Conservation (phyloP, 2,797 vertebrate genomes). For the Fratercula arctica region DNA sequence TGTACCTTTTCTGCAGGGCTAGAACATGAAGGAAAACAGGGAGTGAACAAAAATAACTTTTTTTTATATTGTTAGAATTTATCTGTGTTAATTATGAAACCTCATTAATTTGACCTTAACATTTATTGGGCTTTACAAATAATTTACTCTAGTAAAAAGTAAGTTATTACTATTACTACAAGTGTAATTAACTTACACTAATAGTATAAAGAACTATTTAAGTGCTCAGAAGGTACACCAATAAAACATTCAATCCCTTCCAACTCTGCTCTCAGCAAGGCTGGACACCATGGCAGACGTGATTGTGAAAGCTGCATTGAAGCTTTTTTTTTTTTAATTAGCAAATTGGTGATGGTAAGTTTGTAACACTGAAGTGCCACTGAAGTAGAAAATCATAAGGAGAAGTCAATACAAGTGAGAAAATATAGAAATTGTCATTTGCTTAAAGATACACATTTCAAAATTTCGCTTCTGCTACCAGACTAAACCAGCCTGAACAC, state of each 20-base stretch:
- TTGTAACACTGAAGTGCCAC: background rate
- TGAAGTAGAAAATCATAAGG: background rate
- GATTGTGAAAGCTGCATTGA: background rate
- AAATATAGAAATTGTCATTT: background rate
- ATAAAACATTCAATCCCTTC: background rate
- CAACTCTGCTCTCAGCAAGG: background rate
- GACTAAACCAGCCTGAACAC: background rate
- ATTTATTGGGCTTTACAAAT: background rate
- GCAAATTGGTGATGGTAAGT: background rate
- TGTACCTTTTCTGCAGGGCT: background rate
- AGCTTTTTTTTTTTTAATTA: background rate
- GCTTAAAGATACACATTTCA: background rate
- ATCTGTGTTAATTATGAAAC: background rate
- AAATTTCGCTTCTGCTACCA: background rate
- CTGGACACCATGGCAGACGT: background rate
- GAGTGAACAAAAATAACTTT: background rate
- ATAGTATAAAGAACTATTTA: background rate
- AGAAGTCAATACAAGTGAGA: background rate
- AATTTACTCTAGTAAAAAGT: background rate
- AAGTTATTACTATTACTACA: background rate
- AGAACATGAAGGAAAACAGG: background rate
- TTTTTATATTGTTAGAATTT: background rate
- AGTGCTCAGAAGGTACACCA: background rate
- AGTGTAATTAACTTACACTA: background rate
- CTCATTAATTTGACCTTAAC: background rate